These are phyloP conservation scores for Boleophthalmus pectinirostris DNA, from an alignment of 2,113 vertebrate genomes.

Conservation along the genomic window DNA sequence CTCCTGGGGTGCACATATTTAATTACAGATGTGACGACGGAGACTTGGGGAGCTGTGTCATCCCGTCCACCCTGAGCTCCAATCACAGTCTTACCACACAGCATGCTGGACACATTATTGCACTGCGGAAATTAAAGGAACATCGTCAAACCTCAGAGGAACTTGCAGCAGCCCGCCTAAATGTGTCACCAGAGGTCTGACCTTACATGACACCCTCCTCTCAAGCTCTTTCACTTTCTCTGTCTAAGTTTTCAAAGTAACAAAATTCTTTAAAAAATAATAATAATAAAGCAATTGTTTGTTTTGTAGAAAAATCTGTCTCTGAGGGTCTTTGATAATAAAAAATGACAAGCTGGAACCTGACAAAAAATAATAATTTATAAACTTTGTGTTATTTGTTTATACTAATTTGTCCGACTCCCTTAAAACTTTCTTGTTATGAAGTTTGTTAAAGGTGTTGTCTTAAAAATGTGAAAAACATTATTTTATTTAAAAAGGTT, in stretches of 20 bases:
- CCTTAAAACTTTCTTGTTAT: too few species aligned
- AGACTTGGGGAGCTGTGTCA: conserved; percentile 57
- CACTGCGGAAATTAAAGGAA: conserved; percentile 68
- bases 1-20: conserved; percentile 60
- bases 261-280: too few species aligned
- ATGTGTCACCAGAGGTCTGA: conserved; percentile 42
- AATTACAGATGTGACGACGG: conserved; percentile 67
- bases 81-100: conserved; percentile 60
- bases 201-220: background rate
- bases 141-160: conserved; percentile 66
- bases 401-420: too few species aligned
- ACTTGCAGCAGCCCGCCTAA: conserved; percentile 41
- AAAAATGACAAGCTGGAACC: too few species aligned
- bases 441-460: too few species aligned
- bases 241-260: background rate
- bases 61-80: conserved; percentile 36
- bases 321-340: too few species aligned
- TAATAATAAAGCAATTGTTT: too few species aligned
- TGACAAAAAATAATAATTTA: too few species aligned
- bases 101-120: conserved; percentile 64
- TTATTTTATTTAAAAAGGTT: too few species aligned
- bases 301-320: too few species aligned
- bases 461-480: too few species aligned
- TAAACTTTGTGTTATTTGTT: too few species aligned
- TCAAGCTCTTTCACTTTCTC: conserved; percentile 20